Base-by-base conservation (phyloP, 2,113 vertebrate genomes). In the Amphilophus citrinellus region DNA sequence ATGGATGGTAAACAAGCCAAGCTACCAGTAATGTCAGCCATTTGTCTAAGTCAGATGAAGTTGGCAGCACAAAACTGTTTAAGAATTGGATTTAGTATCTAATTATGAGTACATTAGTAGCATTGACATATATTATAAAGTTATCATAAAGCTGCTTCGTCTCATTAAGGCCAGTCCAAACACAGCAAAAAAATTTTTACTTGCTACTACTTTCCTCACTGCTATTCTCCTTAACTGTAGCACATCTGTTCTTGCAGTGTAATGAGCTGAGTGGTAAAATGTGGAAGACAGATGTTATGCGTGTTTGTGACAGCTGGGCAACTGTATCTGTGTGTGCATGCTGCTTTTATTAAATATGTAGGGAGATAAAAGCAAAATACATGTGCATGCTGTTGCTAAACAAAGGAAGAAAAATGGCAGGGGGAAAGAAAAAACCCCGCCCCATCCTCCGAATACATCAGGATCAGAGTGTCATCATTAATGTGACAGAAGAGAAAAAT, bases 401-500 rank as follows among this genome's bases (percentile, higher is more conserved):
- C 39, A 42, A 42, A 42, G 17, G 5, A 15, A 1, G 18, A 47
- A 32, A 75, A 79, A 83, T 17, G 6, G 10, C 2, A 79, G 79
- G 68, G 59, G 24, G 24, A 24, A 24, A 24, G 18, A 39, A 17
- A 17, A 50, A 20, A 0, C 1, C 7, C 30, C 9, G 0, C 2
- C 7, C 30, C 9, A 39, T 68, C 75, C 60, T 80, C 62, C 76
- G 62, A 56, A 83, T 39, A 39, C 61, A 82, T 87, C 62, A 7
- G 71, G 17, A 65, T 53, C 7, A 50, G 22, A 37, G 50, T n/a
- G 50, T 61, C 39, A 61, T 77, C 62, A 27, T 47, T 76, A 56
- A 57, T 30, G 30, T n/a, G 66, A 80, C 53, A 60, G 14, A 32
- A 24, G 60, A 78, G 24, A 63, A 84, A 87, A 87, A 86, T 71